Conservation (phyloP, 2,888 invertebrate genomes). For the Zootermopsis nevadensis region DNA sequence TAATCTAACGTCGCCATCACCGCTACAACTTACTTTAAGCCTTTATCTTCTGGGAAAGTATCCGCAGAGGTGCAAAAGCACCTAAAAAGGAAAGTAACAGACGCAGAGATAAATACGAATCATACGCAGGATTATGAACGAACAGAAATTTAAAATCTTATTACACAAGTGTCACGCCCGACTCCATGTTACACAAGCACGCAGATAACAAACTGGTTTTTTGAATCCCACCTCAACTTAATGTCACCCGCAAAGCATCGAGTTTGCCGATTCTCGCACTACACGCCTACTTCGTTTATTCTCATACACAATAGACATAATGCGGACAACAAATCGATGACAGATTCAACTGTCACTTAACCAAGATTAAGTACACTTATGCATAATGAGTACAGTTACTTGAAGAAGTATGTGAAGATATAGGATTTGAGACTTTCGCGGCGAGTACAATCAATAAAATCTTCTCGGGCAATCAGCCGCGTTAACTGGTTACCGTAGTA, state of each 20-base stretch:
- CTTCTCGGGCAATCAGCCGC: too few species aligned
- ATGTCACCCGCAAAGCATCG: too few species aligned
- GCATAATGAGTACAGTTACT: not conserved
- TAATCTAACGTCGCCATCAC: too few species aligned
- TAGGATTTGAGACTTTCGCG: too few species aligned
- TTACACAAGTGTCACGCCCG: not conserved
- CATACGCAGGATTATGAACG: not conserved
- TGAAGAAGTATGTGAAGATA: too few species aligned
- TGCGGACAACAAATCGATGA: not conserved
- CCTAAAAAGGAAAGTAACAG: too few species aligned
- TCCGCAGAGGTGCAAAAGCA: too few species aligned
- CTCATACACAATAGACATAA: not conserved
- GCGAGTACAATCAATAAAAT: too few species aligned
- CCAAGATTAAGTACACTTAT: not conserved
- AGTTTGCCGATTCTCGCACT: not conserved
- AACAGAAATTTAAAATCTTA: not conserved
- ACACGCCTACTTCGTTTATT: not conserved
- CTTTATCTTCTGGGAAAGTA: too few species aligned
- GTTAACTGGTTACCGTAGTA: too few species aligned
- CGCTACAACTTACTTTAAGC: too few species aligned
- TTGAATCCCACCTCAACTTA: too few species aligned
- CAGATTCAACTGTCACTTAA: constrained; percentile 13
- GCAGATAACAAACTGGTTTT: not conserved
- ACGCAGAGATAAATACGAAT: not conserved
- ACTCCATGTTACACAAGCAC: not conserved